Conservation (phyloP, 23 tunicate genomes). For the Corella eumyota region DNA sequence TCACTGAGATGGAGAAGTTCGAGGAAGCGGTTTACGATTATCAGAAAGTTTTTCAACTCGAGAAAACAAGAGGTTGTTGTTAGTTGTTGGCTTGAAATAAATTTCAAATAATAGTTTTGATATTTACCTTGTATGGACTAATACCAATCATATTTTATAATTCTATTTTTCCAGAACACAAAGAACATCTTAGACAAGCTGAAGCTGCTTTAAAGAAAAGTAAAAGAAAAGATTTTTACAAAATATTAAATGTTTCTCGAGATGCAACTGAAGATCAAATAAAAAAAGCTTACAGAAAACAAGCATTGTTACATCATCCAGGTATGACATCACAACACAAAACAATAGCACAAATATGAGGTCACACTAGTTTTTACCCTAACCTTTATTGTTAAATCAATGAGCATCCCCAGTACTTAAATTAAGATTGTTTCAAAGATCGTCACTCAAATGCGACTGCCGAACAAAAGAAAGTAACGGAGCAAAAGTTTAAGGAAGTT, state of each 20-base stretch:
- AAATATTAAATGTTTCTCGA: constrained; percentile 54
- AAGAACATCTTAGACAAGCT: constrained; percentile 39
- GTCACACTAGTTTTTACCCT: too few relatives aligned
- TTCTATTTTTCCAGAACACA: constrained; percentile 39
- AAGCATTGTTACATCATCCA: constrained; percentile 81
- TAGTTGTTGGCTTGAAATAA: background rate
- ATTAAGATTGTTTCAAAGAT: constrained; percentile 9
- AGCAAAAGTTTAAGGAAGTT: constrained; percentile 80
- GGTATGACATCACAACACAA: constrained; percentile 39
- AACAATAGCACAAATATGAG: too few relatives aligned
- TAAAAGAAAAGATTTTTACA: constrained; percentile 79
- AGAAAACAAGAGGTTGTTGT: constrained; percentile 50
- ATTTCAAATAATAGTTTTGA: too few relatives aligned
- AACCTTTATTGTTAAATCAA: too few relatives aligned
- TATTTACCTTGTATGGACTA: background rate
- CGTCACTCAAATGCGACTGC: constrained; percentile 68
- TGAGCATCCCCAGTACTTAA: too few relatives aligned
- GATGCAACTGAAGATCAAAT: constrained; percentile 70
- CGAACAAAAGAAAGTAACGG: constrained; percentile 77
- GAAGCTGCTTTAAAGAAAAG: constrained; percentile 53
- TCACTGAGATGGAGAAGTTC: constrained; percentile 49
- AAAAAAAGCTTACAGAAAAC: constrained; percentile 84
- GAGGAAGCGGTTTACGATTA: constrained; percentile 77
- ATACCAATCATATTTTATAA: background rate
- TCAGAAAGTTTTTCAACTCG: constrained; percentile 60